These are phyloP conservation scores for Tenthredo amoena DNA, from an alignment of 2,888 invertebrate genomes.

Conservation along the genomic window DNA sequence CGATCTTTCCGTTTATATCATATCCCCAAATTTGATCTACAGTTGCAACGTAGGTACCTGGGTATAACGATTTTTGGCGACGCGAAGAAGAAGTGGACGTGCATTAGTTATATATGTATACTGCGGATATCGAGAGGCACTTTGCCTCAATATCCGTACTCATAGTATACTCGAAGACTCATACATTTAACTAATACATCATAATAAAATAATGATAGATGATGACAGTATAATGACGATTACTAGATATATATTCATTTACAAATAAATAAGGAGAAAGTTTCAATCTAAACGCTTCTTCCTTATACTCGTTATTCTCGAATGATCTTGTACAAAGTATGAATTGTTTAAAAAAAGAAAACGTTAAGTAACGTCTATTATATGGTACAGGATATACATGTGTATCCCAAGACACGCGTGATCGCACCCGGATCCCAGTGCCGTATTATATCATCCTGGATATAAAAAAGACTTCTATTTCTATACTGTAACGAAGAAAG, in stretches of 20 bases:
- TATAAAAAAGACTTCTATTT: not conserved
- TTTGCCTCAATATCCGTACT: not conserved
- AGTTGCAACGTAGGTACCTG: not conserved
- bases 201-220: no score
- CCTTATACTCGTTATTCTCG: no score
- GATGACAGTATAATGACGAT: no score
- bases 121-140: constrained; percentile 22
- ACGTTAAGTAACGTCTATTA: constrained; percentile 35
- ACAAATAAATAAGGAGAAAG: no score
- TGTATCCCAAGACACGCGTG: constrained; percentile 23
- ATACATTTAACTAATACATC: not conserved
- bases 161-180: not conserved
- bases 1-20: not conserved
- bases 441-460: not conserved
- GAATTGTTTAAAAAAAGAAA: not conserved
- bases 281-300: no score
- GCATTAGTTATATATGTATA: not conserved
- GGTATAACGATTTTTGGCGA: constrained; percentile 15
- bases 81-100: not conserved
- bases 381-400: not conserved
- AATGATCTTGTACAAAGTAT: not conserved
- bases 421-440: constrained; percentile 22
- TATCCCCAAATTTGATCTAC: not conserved
- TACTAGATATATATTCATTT: no score
- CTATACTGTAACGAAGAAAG: not conserved